These are phyloP conservation scores for Mionectes olivaceus DNA, from an alignment of 2,797 vertebrate genomes.

Conservation along the genomic window DNA sequence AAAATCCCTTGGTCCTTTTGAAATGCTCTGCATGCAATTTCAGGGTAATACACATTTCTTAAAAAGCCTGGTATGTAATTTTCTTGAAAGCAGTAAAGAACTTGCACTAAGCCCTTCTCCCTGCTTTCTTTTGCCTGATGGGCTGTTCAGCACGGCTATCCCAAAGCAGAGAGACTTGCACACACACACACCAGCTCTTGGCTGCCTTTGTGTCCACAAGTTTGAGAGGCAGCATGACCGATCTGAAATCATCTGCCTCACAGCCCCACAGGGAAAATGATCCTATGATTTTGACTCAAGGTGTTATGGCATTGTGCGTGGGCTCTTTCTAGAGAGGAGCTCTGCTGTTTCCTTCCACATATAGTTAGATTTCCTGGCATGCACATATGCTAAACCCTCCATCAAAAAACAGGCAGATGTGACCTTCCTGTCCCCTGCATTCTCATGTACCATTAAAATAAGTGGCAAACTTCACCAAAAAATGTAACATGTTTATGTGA, in stretches of 20 bases:
- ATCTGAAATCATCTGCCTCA: background rate
- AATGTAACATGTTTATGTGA: background rate
- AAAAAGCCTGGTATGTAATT: background rate
- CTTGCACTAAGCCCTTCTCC: background rate
- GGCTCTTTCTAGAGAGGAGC: background rate
- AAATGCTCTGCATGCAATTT: background rate
- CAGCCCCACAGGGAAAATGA: background rate
- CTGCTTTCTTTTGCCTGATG: background rate
- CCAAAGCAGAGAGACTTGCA: background rate
- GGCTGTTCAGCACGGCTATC: background rate
- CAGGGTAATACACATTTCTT: background rate
- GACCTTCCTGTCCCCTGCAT: background rate
- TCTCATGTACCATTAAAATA: background rate
- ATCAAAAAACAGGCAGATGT: background rate
- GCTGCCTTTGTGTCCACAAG: background rate
- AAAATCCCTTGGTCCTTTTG: background rate
- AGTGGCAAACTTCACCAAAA: background rate
- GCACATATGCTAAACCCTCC: background rate
- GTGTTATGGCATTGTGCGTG: background rate
- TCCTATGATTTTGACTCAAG: background rate
- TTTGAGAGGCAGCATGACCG: background rate
- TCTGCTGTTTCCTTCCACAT: background rate
- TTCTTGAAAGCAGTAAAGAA: background rate
- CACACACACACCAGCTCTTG: background rate
- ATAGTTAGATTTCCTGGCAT: background rate